Evolutionary conservation across 2,888 invertebrate species (phyloP), one percentile per base, ranked within the genome.

Genomic region (Drosophila lacicola): DNA sequence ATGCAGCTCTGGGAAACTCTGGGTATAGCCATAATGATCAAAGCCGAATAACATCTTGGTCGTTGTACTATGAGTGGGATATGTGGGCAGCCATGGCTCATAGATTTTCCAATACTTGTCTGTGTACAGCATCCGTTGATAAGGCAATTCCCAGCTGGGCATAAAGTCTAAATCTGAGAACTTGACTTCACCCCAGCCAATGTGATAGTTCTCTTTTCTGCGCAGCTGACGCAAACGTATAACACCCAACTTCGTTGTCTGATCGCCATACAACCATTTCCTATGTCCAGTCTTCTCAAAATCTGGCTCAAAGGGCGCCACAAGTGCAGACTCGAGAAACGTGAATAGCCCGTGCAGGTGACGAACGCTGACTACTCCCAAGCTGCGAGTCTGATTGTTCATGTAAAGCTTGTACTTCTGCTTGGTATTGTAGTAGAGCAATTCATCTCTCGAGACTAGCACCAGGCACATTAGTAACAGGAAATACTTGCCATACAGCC

Each of bases 81-180:
- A n/a, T 17, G 75, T 68, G 9, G 91, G 80, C 29, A 81, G 49
- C 92, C 92, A 92, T 0, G 92, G 91, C 41, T 82, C 70, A 42
- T 84, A 89, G 17, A 90, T 90, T 13, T 86, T 73, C 90, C 90
- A 91, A 65, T 89, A 91, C 56, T 90, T 87, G 4, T 88, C 56
- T 2, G 82, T 73, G 44, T 88, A 92, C 1, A 72, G 65, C 2
- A 75, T 61, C 0, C 76, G 49, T 2, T 58, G 5, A 19, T 70
- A 76, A 0, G 82, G 76, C n/a, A 74, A 34, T 5, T 53, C 4
- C 92, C 92, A 92, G 10, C 63, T 62, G 1, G 89, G 80, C 34
- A 74, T 72, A 57, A 80, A 90, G 11, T 77, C 53, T 0, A 11
- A 4, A 0, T 55, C 46, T 1, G 85, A 78, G 50, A 75, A 84